These are phyloP conservation scores for Nyctibius bracteatus DNA, from an alignment of 2,113 vertebrate genomes.

Conservation along the genomic window DNA sequence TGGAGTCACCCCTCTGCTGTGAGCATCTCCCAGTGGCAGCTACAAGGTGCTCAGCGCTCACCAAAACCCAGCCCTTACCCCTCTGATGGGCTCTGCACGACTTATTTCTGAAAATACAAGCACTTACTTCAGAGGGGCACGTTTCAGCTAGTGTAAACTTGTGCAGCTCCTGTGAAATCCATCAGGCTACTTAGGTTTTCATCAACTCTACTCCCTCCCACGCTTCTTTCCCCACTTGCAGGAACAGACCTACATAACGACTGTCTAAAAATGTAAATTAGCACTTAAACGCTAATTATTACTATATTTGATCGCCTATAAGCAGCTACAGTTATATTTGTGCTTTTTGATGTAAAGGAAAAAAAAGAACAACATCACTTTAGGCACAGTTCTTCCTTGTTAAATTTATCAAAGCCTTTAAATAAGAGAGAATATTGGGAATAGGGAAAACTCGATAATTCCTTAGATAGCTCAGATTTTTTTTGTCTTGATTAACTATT, in stretches of 20 bases:
- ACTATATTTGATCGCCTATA: background rate
- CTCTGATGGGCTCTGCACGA: accelerated
- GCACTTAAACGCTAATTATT: background rate
- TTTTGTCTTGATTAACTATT: background rate
- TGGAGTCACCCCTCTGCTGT: background rate
- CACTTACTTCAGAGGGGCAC: no score
- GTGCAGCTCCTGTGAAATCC: background rate
- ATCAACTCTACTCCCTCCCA: background rate
- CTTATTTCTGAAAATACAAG: background rate
- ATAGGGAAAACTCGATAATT: background rate
- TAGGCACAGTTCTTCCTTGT: background rate
- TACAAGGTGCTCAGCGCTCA: accelerated
- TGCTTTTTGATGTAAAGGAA: background rate
- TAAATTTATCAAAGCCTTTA: slow-evolving; percentile 9
- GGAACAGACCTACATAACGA: background rate
- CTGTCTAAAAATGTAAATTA: background rate
- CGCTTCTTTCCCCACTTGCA: background rate
- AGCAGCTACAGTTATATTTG: slow-evolving; percentile 12
- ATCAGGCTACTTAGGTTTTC: background rate
- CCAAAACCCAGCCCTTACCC: background rate
- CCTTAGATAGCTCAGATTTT: background rate
- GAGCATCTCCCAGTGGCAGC: background rate
- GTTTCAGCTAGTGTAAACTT: accelerated
- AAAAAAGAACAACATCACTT: background rate
- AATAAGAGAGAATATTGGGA: background rate